Percentiles rank a stretch among this genome's conserved stretches.
These are phyloP conservation scores for Mellivora capensis DNA, from an alignment of 2,113 vertebrate species.

Conservation along the genomic window DNA sequence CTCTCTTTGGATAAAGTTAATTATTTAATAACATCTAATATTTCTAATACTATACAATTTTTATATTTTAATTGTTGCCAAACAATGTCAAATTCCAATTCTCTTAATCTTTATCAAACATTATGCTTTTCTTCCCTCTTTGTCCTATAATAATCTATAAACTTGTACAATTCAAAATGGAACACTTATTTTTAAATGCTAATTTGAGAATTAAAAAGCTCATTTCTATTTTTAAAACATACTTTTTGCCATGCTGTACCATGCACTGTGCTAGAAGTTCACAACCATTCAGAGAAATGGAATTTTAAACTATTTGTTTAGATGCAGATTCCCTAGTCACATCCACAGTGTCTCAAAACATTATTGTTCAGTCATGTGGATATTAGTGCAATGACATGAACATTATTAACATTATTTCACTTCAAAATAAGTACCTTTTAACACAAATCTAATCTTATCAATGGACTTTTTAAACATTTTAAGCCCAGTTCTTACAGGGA, in stretches of 20 bases:
- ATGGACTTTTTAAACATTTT: neutral
- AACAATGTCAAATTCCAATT: neutral
- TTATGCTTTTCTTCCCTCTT: neutral
- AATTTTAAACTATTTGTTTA: neutral
- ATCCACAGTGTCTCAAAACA: neutral
- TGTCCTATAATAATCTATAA: neutral
- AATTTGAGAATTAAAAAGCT: neutral
- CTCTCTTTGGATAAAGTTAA: neutral
- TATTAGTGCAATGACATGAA: neutral
- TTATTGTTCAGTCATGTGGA: neutral
- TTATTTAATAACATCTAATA: neutral
- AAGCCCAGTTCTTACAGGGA: neutral
- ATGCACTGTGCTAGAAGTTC: neutral
- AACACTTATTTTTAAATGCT: neutral
- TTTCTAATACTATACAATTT: neutral
- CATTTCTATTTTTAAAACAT: neutral
- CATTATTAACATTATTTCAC: neutral
- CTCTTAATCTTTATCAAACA: neutral
- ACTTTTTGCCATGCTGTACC: neutral
- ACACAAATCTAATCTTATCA: neutral
- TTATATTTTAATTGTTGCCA: neutral
- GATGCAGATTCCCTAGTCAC: neutral
- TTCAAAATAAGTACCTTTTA: slow-evolving; percentile 18
- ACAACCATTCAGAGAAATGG: neutral
- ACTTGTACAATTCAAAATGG: neutral